Evolutionary conservation across 2,113 vertebrate genomes (phyloP), one percentile per base, ranked within the genome.

Genomic region (Oreochromis spilurus): DNA sequence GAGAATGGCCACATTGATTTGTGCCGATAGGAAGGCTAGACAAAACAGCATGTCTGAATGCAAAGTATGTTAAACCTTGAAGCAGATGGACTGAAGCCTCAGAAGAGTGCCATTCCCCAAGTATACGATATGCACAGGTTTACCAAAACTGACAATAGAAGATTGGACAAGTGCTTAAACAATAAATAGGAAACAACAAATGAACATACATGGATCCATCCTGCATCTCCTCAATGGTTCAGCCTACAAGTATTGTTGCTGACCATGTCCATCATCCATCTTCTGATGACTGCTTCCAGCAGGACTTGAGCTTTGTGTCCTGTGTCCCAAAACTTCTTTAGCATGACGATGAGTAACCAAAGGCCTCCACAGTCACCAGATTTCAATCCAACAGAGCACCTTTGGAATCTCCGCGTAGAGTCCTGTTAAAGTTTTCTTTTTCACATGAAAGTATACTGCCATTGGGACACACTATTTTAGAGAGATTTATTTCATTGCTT

Each of bases 71-170:
- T 24, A 21, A 43, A 70, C 1, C 2, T 1, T 65, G 60, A 65
- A 36, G 17, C 5, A 65, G 31, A 38, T 65, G 31, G 34, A 7
- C 31, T 38, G 17, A 36, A 43, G 38, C 12, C n/a, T 24, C 65
- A 70, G 38, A 43, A 1, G 5, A 24, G 7, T 16, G n/a, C 7
- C 62, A 9, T 7, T 43, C n/a, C 12, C 12, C n/a, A 24, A 43
- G 12, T 21, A 7, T 43, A 43, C n/a, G 16, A 0, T 43, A 16
- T 14, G 2, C 21, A 43, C n/a, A 16, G n/a, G 13, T 7, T 70
- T 38, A 43, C 0, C n/a, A 70, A 70, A 43, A 1, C 16, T 43
- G 65, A 16, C n/a, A 43, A 14, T 16, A 43, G 3, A 43, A 24
- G n/a, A 24, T 6, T 70, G 38, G 65, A 70, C 36, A 40, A 43